A percentile compares a stretch with the other conserved stretches of the same genome.
Evolutionary conservation across 2,888 invertebrate species (phyloP).

Genomic region (Stenolophus ochropezus): DNA sequence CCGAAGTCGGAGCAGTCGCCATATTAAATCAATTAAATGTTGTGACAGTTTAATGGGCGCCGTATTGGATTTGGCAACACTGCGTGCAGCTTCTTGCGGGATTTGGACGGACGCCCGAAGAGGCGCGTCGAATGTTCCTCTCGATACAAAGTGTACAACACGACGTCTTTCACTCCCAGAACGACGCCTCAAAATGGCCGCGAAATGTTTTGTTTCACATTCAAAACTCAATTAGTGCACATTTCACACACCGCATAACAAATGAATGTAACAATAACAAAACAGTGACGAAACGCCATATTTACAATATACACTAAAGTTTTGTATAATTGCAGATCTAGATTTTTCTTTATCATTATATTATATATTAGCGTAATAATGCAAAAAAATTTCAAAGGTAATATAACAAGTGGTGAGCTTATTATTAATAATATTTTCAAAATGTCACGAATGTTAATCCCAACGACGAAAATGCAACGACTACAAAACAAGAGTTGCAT

Average conservation of each 20-base stretch:
- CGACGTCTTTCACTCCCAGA: slow-evolving; percentile 41
- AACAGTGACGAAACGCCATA: no score
- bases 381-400: no score
- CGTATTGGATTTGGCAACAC: slow-evolving; percentile 58
- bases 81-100: slow-evolving; percentile 57
- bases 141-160: slow-evolving; percentile 42
- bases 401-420: no score
- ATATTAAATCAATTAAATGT: slow-evolving; percentile 60
- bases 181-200: slow-evolving; percentile 19
- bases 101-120: slow-evolving; percentile 49
- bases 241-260: background rate
- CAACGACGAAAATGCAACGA: no score
- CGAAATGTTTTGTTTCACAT: background rate
- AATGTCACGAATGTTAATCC: no score
- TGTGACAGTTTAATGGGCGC: slow-evolving; percentile 58
- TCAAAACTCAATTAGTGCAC: background rate
- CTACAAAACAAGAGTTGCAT: no score
- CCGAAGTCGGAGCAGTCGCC: slow-evolving; percentile 46
- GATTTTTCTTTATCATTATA: no score
- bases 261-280: no score
- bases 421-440: no score
- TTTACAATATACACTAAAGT: no score
- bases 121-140: slow-evolving; percentile 4
- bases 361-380: no score
- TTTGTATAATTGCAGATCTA: no score